Base-by-base conservation (phyloP, 2,113 vertebrate species). In the Siniperca chuatsi region DNA sequence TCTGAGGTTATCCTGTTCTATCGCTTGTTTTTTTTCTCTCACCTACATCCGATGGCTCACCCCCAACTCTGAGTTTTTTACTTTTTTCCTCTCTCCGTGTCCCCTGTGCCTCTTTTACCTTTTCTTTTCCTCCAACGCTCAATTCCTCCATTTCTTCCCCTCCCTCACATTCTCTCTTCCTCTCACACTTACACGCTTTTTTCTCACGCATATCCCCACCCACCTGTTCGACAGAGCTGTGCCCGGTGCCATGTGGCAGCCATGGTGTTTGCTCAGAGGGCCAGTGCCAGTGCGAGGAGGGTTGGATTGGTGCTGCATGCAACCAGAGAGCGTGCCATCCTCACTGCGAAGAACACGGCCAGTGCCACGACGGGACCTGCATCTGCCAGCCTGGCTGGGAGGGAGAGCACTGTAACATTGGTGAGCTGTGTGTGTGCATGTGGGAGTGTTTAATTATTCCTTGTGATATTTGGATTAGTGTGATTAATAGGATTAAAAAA, bases 351-450 rank as follows among this genome's bases (percentile, higher is more conserved):
- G 97, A 99, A 52, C 98, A 99, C 6, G 98, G 98, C 16, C 97
- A 98, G 86, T 99, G 98, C 91, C 97, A 96, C 90, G 98, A 99
- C 0, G 98, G 98, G 29, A 97, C 96, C 91, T 99, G 98, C 87
- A 96, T 99, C 93, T 99, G 98, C 92, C 98, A 98, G 91, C 97
- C 98, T 0, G 98, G 98, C 92, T 99, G 98, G 98, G 98, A 99
- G 92, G 98, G 98, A 42, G 98, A 99, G 81, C 98, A 98, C 93
- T 99, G 98, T 89, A 98, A 97, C 87, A 98, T 98, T 13, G 98
- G 98, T 99, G 96, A 97, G 97, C 65, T 21, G 78, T 21, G 54
- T 48, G 8, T 13, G 21, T 52, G 71, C 57, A 50, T 20, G 71
- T 90, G 83, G 77, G 81, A 62, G 85, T 74, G 71, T 87, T 86